Conservation (phyloP, 2,113 vertebrate genomes). For the Speoplatyrhinus poulsoni region DNA sequence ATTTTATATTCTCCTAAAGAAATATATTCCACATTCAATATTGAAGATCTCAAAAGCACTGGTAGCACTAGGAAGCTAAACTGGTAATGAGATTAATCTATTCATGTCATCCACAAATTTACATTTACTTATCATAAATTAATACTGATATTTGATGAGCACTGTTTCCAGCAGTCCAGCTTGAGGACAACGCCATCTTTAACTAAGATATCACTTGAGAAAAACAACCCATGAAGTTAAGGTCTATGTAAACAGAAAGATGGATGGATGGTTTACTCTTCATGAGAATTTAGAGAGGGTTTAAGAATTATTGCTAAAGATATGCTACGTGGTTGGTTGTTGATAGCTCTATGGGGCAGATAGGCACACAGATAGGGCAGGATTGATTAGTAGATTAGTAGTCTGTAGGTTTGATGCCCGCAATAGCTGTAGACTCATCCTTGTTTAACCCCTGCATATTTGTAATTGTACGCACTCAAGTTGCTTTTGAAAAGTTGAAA, state of each 20-base stretch:
- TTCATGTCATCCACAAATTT: constrained; percentile 16
- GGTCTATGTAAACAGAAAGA: constrained; percentile 34
- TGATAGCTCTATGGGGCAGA: constrained; percentile 62
- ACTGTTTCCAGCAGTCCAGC: not conserved
- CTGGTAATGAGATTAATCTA: constrained; percentile 25
- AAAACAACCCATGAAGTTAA: constrained; percentile 66
- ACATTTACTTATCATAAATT: constrained; percentile 40
- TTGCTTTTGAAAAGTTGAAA: no score
- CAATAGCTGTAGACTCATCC: no score
- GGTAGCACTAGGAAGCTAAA: not conserved
- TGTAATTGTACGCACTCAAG: no score
- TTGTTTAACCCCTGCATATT: no score
- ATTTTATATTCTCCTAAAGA: no score
- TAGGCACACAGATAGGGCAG: not conserved
- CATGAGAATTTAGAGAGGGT: no score
- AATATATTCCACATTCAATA: no score
- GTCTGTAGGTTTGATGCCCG: no score
- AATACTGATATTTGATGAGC: constrained; percentile 18
- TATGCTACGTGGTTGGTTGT: constrained; percentile 28
- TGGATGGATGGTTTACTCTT: not conserved
- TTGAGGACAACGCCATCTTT: constrained; percentile 37
- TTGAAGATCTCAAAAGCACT: no score
- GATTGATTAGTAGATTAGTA: no score
- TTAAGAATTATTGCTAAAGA: no score
- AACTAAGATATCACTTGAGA: constrained; percentile 39